Percentiles rank a stretch among this genome's conserved stretches.
Evolutionary conservation across 2,113 vertebrate genomes (phyloP).

Genomic region (Glaucomys volans): DNA sequence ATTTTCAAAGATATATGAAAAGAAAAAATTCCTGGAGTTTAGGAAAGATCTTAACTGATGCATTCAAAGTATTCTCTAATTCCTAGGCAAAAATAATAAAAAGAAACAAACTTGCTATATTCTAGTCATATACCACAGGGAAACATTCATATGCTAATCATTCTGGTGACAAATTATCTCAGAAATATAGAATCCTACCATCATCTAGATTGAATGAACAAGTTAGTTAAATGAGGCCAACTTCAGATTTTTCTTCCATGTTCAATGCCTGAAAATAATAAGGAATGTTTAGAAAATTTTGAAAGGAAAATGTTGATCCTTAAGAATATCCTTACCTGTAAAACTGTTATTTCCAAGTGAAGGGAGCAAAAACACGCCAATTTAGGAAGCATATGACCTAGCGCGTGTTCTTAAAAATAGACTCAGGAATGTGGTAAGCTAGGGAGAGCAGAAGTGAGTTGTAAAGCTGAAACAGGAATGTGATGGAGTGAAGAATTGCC

Average conservation of each 20-base stretch:
- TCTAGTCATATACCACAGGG: neutral
- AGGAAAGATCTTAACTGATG: neutral
- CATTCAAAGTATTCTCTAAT: neutral
- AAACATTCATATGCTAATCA: neutral
- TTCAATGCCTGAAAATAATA: neutral
- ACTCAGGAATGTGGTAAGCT: neutral
- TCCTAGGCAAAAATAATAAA: slow-evolving; percentile 44
- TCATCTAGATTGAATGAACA: neutral
- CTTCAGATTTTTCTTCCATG: neutral
- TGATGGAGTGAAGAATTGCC: neutral
- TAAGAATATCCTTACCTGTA: neutral
- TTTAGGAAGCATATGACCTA: neutral
- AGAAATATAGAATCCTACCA: neutral
- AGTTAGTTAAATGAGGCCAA: neutral
- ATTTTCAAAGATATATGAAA: neutral
- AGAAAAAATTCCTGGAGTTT: neutral
- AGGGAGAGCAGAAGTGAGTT: neutral
- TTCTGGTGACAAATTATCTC: neutral
- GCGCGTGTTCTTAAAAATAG: neutral
- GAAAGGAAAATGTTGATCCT: neutral
- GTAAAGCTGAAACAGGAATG: neutral
- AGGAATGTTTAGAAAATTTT: neutral
- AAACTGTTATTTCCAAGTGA: neutral
- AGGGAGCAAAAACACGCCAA: neutral
- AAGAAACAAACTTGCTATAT: neutral